These are phyloP conservation scores for Agonopterix arenella DNA, from an alignment of 2,888 invertebrate species.

Conservation along the genomic window DNA sequence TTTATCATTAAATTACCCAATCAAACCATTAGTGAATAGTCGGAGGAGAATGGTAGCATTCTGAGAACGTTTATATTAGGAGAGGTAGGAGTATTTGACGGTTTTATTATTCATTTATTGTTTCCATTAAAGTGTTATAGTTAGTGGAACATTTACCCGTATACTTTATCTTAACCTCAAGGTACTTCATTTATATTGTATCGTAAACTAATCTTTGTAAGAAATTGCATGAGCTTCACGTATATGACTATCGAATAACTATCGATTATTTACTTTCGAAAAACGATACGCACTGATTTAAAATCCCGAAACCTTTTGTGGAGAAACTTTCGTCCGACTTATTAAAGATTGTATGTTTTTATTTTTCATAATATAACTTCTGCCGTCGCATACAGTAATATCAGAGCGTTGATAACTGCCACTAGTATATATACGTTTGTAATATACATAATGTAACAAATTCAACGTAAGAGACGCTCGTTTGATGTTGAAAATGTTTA, in stretches of 20 bases:
- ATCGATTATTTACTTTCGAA: conserved; percentile 13
- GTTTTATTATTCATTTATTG: conserved; percentile 77
- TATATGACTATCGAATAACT: conserved; percentile 1
- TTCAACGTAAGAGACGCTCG: conserved; percentile 51
- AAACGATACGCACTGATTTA: conserved; percentile 1
- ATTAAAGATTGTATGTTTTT: neutral
- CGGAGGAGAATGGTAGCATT: conserved; percentile 16
- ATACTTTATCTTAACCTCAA: conserved; percentile 49
- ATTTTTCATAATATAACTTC: neutral
- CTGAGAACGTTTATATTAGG: conserved; percentile 38
- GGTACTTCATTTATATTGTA: conserved; percentile 47
- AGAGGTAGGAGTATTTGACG: conserved; percentile 27
- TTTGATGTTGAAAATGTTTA: conserved; percentile 38
- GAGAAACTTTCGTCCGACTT: neutral
- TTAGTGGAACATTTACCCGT: conserved; percentile 37
- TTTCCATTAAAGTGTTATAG: conserved; percentile 55
- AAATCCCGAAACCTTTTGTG: neutral
- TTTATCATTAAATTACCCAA: conserved; percentile 5
- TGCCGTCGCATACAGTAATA: conserved; percentile 27
- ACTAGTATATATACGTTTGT: conserved; percentile 62
- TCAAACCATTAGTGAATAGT: conserved; percentile 10
- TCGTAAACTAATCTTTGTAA: conserved; percentile 36
- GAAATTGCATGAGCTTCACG: conserved; percentile 58
- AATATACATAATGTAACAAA: conserved; percentile 53
- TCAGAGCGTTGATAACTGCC: conserved; percentile 67